phyloP scores from a whole-genome alignment of 2,888 invertebrate species.

The Isoperla grammatica region DNA sequence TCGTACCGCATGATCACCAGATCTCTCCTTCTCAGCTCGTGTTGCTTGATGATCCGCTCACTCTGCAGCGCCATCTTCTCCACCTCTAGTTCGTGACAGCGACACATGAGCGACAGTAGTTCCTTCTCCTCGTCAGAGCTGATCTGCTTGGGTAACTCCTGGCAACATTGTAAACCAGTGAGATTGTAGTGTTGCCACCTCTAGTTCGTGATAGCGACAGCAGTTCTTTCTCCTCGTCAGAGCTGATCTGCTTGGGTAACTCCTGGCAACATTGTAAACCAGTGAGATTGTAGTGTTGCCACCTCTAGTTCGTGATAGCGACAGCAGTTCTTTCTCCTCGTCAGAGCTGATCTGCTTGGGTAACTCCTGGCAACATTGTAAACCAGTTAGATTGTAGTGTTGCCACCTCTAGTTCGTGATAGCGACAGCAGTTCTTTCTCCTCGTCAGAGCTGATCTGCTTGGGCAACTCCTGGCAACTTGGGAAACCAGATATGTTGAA shows the following conservation, averaged over 20 bases:
- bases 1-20: slow-evolving; percentile 76
- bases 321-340: slow-evolving; percentile 85
- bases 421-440: slow-evolving; percentile 84
- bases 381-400: too few relatives aligned
- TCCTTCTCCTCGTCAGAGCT: slow-evolving; percentile 88
- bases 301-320: slow-evolving; percentile 92
- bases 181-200: slow-evolving; percentile 57
- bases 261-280: slow-evolving; percentile 53
- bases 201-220: slow-evolving; percentile 87
- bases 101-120: slow-evolving; percentile 77
- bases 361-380: slow-evolving; percentile 60
- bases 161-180: slow-evolving; percentile 16
- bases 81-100: slow-evolving; percentile 90
- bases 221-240: slow-evolving; percentile 86
- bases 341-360: slow-evolving; percentile 79
- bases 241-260: slow-evolving; percentile 75
- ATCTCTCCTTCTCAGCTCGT: slow-evolving; percentile 79
- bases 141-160: slow-evolving; percentile 80
- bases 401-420: too few relatives aligned
- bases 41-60: slow-evolving; percentile 75
- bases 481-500: too few relatives aligned
- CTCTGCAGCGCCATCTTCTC: slow-evolving; percentile 90
- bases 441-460: slow-evolving; percentile 77
- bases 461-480: slow-evolving; percentile 83
- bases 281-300: slow-evolving; percentile 42